A percentile compares a stretch with the other conserved stretches of the same genome.
Conservation (phyloP, 2,888 invertebrate species). For the Fissipunctia ypsillon region DNA sequence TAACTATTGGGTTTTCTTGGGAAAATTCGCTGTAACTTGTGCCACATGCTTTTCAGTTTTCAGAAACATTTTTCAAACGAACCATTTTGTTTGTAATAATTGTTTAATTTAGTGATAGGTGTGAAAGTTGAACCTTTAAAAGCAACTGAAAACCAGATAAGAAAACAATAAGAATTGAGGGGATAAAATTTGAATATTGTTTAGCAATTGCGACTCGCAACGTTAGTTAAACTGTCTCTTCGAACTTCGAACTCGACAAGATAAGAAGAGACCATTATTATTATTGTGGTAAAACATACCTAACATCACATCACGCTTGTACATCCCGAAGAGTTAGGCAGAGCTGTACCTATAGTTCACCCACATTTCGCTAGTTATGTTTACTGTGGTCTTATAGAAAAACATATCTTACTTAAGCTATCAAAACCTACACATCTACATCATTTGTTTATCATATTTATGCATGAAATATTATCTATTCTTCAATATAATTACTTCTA, state of each 20-base stretch:
- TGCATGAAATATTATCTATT: slow-evolving; percentile 4
- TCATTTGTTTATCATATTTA: not conserved
- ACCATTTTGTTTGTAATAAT: not conserved
- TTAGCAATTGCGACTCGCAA: not conserved
- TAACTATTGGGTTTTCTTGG: not conserved
- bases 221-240: too few species aligned
- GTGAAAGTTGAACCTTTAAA: not conserved
- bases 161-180: not conserved
- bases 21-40: not conserved
- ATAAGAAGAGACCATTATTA: too few species aligned
- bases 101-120: not conserved
- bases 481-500: slow-evolving; percentile 18
- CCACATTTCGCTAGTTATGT: too few species aligned
- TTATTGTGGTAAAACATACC: too few species aligned
- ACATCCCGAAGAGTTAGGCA: too few species aligned
- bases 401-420: not conserved
- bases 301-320: too few species aligned
- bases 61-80: not conserved
- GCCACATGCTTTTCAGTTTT: not conserved
- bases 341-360: too few species aligned
- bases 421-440: not conserved
- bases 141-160: not conserved
- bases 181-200: not conserved
- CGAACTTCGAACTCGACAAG: too few species aligned
- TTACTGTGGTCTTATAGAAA: not conserved